These are phyloP conservation scores for Rhyacichthys aspro DNA, from an alignment of 2,797 vertebrate species.

Conservation along the genomic window DNA sequence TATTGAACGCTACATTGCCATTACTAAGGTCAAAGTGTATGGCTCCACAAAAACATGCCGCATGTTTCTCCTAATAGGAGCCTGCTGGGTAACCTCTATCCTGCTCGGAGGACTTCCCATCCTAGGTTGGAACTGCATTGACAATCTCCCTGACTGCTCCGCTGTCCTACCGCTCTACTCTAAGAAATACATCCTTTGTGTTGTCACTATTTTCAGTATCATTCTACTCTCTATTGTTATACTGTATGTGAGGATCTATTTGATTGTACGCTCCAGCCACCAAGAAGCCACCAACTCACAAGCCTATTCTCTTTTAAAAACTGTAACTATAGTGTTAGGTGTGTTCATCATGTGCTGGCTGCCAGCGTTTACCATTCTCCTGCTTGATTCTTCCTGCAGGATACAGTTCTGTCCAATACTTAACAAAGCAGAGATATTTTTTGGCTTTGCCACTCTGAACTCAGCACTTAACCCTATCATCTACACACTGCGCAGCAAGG, in stretches of 20 bases:
- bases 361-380: slow-evolving; percentile 90
- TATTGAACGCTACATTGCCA: slow-evolving; percentile 92
- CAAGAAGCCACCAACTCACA: slow-evolving; percentile 86
- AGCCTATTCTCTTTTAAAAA: slow-evolving; percentile 89
- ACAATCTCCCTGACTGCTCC: slow-evolving; percentile 82
- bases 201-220: slow-evolving; percentile 89
- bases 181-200: slow-evolving; percentile 90
- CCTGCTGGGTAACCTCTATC: slow-evolving; percentile 92
- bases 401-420: slow-evolving; percentile 83
- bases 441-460: slow-evolving; percentile 92
- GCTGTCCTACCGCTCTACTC: slow-evolving; percentile 92
- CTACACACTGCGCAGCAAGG: slow-evolving; percentile 92
- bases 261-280: slow-evolving; percentile 92
- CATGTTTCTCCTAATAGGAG: slow-evolving; percentile 92
- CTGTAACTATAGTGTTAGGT: slow-evolving; percentile 93
- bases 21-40: slow-evolving; percentile 92
- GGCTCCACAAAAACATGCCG: slow-evolving; percentile 88
- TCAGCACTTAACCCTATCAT: slow-evolving; percentile 94
- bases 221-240: slow-evolving; percentile 90
- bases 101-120: slow-evolving; percentile 91
- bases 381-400: slow-evolving; percentile 86
- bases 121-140: slow-evolving; percentile 96
- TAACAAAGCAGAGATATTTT: slow-evolving; percentile 86
- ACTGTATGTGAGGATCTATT: slow-evolving; percentile 92
- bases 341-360: slow-evolving; percentile 95